Percentiles rank a stretch among this genome's conserved stretches.
Conservation (phyloP, 2,797 vertebrate species). For the Pangasius mekongensis region DNA sequence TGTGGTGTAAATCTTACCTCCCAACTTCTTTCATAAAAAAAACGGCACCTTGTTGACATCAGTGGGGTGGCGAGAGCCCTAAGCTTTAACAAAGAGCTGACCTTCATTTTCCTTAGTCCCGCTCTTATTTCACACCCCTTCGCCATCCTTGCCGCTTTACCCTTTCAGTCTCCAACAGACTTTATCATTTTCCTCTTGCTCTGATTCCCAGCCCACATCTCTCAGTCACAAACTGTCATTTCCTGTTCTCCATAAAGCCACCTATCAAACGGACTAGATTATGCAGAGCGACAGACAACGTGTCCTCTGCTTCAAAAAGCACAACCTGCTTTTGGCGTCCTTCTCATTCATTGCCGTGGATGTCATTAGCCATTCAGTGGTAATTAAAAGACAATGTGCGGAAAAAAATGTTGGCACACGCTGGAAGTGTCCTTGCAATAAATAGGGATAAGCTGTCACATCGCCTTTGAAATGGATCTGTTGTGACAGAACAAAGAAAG, state of each 20-base stretch:
- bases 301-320: constrained; percentile 16
- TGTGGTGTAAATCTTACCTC: background rate
- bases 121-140: background rate
- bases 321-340: constrained; percentile 37
- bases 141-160: constrained; percentile 2
- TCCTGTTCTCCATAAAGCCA: constrained; percentile 51
- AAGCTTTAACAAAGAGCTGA: background rate
- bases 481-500: constrained; percentile 30
- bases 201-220: constrained; percentile 55
- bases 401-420: background rate
- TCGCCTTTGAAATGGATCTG: constrained; percentile 11
- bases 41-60: background rate
- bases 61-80: too few relatives aligned
- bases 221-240: constrained; percentile 49
- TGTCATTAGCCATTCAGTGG: constrained; percentile 42
- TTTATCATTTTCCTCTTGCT: constrained; percentile 24
- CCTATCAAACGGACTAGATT: constrained; percentile 57
- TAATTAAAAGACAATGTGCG: constrained; percentile 37
- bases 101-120: background rate
- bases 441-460: constrained; percentile 41
- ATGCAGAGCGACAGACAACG: constrained; percentile 41
- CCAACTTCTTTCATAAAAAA: background rate
- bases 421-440: constrained; percentile 31
- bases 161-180: constrained; percentile 35
- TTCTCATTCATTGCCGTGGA: constrained; percentile 44